Evolutionary conservation across 2,113 vertebrate species (phyloP), one percentile per base, ranked within the genome.

Genomic region (Tachuris rubrigastra): DNA sequence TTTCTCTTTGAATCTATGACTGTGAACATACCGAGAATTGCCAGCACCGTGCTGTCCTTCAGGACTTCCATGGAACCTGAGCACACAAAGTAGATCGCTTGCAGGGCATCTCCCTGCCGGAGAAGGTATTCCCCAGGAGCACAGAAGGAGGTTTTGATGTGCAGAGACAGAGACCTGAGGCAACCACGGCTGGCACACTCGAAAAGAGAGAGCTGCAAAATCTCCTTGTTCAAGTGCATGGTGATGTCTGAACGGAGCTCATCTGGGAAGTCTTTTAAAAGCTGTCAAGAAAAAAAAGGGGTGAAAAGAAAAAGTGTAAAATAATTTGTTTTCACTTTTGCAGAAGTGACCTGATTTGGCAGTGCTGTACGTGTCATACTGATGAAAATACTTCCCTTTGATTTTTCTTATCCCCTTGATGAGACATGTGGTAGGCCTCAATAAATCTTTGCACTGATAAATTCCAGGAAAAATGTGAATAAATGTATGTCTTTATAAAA

Each of bases 51-150:
- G 97, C 98, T 98, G 74, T 99, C 99, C 95, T 99, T 99, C 58
- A 99, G 98, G 62, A 99, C 99, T 97, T 99, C 99, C 99, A 99
- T 99, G 95, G 99, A 99, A 67, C 99, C 99, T 11, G 99, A 99
- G 98, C 99, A 99, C 77, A 99, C 99, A 25, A 99, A 99, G 97
- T 99, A 99, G 97, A 99, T 98, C 31, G 99, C 99, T 97, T 99
- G 99, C 89, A 99, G 98, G 42, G 99, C 99, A n/a, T 99, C 99
- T 37, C 99, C 99, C 97, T 99, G 99, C 31, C 99, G 98, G 37
- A 99, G 98, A 77, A 99, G 98, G 96, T 99, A 99, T 97, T 99
- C 99, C 82, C 99, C 99, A 1, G 99, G 99, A 88, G 99, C 99
- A 86, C 99, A 99, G 98, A 99, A 99, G 60, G 99, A 99, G 39